Percentiles rank a stretch among this genome's conserved stretches.
These are phyloP conservation scores for Bubalus kerabau DNA, from an alignment of 2,113 vertebrate genomes.

Conservation along the genomic window DNA sequence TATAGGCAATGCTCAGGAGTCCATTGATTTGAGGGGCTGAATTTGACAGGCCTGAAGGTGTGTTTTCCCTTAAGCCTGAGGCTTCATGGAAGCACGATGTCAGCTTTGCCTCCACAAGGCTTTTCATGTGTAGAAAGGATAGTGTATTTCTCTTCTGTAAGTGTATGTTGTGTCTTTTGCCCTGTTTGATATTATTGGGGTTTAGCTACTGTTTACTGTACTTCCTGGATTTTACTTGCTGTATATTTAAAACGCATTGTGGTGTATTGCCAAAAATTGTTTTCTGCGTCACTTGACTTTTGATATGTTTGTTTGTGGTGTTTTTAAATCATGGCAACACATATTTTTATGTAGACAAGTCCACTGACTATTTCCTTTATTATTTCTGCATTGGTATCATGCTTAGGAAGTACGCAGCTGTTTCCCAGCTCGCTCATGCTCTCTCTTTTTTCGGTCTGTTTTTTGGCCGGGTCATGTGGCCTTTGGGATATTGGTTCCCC, in stretches of 20 bases:
- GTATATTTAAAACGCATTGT: not conserved
- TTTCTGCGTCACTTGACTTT: not conserved
- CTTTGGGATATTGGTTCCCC: not conserved
- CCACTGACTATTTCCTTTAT: not conserved
- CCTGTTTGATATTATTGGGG: not conserved
- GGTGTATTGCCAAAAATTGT: not conserved
- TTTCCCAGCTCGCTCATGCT: not conserved
- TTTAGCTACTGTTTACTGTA: not conserved
- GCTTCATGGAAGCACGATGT: not conserved
- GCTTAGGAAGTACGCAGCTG: not conserved
- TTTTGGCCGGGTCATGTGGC: not conserved
- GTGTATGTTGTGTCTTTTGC: not conserved
- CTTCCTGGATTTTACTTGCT: not conserved
- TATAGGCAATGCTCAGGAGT: not conserved
- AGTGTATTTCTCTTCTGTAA: not conserved
- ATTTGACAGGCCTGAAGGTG: not conserved
- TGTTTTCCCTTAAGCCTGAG: not conserved
- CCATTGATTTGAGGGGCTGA: not conserved
- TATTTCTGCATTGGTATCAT: not conserved
- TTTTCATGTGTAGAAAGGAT: not conserved
- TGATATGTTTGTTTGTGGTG: not conserved
- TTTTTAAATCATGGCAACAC: not conserved
- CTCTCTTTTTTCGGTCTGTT: not conserved
- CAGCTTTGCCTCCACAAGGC: not conserved
- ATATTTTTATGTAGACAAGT: not conserved